phyloP scores from a whole-genome alignment of 1,140 invertebrate species.

The Brachionus rotundiformis region DNA sequence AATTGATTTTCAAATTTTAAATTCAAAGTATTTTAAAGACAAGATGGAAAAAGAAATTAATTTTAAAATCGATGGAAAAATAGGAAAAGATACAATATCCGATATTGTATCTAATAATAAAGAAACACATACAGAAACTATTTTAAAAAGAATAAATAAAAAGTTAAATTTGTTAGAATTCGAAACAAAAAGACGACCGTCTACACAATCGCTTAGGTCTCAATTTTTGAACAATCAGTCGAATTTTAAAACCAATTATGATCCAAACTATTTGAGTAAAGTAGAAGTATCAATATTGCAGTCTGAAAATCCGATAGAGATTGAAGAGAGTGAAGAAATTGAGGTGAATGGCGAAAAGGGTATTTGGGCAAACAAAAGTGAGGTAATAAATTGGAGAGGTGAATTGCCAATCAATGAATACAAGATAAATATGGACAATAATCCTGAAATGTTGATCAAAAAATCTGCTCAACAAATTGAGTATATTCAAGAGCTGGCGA shows the following conservation, averaged over 20 bases:
- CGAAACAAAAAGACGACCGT: too few species aligned
- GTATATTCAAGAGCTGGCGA: conserved; percentile 48
- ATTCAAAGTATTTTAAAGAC: neutral
- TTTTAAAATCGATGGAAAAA: neutral
- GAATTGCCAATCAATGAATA: conserved; percentile 4
- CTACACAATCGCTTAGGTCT: too few species aligned
- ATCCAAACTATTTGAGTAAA: neutral
- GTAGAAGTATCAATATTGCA: neutral
- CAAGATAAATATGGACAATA: conserved; percentile 22
- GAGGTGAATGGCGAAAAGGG: neutral
- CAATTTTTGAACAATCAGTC: too few species aligned
- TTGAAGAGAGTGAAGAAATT: neutral
- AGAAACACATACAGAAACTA: conserved; percentile 18
- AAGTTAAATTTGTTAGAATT: neutral
- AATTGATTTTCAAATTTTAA: neutral
- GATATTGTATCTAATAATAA: neutral
- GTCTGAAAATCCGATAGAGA: neutral
- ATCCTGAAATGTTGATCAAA: conserved; percentile 37
- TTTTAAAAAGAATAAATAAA: neutral
- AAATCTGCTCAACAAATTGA: neutral
- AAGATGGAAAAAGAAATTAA: neutral
- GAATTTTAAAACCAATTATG: neutral
- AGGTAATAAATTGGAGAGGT: conserved; percentile 17
- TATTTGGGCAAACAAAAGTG: neutral
- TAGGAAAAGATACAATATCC: neutral